Conservation (phyloP, 2,113 vertebrate species). For the Podilymbus podiceps region DNA sequence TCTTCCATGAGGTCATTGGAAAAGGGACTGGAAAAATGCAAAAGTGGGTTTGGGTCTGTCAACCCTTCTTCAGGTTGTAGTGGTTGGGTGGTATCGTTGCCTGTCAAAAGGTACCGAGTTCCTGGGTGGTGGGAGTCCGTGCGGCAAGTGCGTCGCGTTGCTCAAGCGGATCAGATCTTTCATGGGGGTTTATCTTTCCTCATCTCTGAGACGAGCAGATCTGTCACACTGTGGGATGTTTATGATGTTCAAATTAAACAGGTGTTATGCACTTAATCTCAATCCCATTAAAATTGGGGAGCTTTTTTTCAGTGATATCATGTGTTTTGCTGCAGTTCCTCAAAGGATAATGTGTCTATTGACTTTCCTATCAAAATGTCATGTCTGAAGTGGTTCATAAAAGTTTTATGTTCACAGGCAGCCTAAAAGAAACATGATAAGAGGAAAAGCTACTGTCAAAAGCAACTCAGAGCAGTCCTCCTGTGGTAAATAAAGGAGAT, state of each 20-base stretch:
- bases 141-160: accelerated
- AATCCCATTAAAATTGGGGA: background rate
- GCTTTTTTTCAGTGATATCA: background rate
- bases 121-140: background rate
- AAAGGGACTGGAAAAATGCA: background rate
- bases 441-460: background rate
- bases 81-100: accelerated
- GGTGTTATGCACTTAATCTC: background rate
- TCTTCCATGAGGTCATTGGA: background rate
- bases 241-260: background rate
- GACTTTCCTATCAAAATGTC: background rate
- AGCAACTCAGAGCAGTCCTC: background rate
- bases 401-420: background rate
- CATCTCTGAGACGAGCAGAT: background rate
- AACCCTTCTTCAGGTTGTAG: background rate
- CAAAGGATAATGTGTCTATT: background rate
- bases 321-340: background rate
- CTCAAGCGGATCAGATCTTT: background rate
- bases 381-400: background rate
- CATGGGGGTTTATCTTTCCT: background rate
- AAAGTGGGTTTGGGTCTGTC: background rate
- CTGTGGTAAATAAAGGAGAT: background rate
- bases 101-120: background rate
- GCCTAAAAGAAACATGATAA: background rate
- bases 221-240: background rate